Evolutionary conservation across 2,888 invertebrate species (phyloP), one percentile per base, ranked within the genome.

Genomic region (Drosophila vallismaia): DNA sequence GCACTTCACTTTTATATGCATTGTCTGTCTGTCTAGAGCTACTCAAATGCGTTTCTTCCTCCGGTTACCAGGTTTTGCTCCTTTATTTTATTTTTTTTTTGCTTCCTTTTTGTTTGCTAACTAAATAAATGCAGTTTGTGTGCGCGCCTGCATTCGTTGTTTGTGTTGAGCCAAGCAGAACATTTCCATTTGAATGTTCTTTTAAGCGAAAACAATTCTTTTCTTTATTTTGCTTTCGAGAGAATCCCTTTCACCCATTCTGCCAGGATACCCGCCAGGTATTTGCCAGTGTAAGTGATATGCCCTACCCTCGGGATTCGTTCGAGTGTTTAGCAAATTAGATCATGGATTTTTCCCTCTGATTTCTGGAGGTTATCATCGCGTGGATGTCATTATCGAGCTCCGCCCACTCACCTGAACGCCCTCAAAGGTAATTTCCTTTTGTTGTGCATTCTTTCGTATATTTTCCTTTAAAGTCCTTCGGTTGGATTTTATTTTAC

Each of bases 131-230:
- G 84, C 83, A 88, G 84, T 77, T 78, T 81, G 76, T 77, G 84
- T 81, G 60, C 62, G 63, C 60, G 81, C 88, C 83, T 84, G 81
- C 87, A 75, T 74, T 81, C 84, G 82, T 82, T 82, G 82, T 82
- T 84, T 77, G 81, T 88, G 85, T 87, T 86, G 82, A 88, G 79
- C 88, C 86, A 86, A 87, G 88, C 85, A 87, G 75, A 86, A 87
- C 85, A 82, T 86, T 86, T 86, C 86, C 85, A 88, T 86, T 86
- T 85, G 85, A 88, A 86, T 86, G 85, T 86, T 82, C 88, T 86
- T 86, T 86, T 86, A 87, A 88, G 85, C 85, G 85, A 77, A 82
- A 88, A 87, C 86, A 86, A 88, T 88, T 88, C 63, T 85, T 78
- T 86, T 88, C 88, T 87, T 86, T 86, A 88, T 84, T 84, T 84